Percentiles rank a stretch among this genome's conserved stretches.
Conservation (phyloP, 2,888 invertebrate species). For the Pachliopta kotzebuea region DNA sequence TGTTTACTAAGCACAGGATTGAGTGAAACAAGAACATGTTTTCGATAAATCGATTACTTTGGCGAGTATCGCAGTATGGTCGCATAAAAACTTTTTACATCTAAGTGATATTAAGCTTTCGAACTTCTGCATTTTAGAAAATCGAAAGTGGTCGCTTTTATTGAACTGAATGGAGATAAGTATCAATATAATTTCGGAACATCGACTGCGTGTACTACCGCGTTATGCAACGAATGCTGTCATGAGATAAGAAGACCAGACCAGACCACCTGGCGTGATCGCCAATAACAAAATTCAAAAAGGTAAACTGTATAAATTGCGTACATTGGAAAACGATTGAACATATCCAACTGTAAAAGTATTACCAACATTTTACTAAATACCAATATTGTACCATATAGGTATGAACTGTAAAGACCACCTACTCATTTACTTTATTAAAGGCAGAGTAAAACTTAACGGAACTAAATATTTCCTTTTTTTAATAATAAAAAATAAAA, state of each 20-base stretch:
- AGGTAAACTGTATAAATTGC: not conserved
- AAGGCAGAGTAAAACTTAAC: not conserved
- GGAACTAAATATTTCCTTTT: not conserved
- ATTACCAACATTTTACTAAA: not conserved
- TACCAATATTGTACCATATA: not conserved
- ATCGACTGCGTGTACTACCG: conserved; percentile 14
- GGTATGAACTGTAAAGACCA: not conserved
- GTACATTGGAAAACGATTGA: not conserved
- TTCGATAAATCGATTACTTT: not conserved
- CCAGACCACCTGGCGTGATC: conserved; percentile 49
- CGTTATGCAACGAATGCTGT: conserved; percentile 22
- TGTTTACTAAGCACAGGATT: not conserved
- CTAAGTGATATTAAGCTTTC: conserved; percentile 22
- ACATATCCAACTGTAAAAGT: not conserved
- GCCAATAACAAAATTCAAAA: conserved; percentile 27
- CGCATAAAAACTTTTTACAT: conserved; percentile 17
- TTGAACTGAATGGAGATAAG: conserved; percentile 25
- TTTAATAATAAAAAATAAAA: too few relatives aligned
- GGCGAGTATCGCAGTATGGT: not conserved
- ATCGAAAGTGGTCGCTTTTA: conserved; percentile 29
- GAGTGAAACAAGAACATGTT: not conserved
- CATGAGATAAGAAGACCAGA: conserved; percentile 34
- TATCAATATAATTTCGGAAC: conserved; percentile 26
- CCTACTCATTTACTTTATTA: not conserved
- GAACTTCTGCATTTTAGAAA: conserved; percentile 27